These are phyloP conservation scores for Bufo gargarizans DNA, from an alignment of 2,113 vertebrate species.

Conservation along the genomic window DNA sequence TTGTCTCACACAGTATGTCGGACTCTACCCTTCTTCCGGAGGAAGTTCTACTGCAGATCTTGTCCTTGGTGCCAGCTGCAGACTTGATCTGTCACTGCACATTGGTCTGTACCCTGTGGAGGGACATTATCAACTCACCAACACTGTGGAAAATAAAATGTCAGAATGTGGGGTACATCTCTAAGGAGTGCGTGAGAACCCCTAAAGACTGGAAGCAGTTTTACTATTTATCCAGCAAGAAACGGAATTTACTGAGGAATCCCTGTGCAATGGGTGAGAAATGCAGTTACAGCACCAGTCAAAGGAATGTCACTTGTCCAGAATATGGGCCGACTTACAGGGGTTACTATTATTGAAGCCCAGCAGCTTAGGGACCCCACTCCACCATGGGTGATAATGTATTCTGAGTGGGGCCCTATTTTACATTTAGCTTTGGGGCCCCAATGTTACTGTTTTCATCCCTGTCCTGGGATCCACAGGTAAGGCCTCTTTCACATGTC, in stretches of 20 bases:
- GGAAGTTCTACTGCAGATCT: slow-evolving; percentile 72
- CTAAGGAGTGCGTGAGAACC: slow-evolving; percentile 45
- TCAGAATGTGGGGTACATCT: slow-evolving; percentile 66
- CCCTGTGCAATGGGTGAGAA: slow-evolving; percentile 72
- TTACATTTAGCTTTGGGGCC: too few relatives aligned
- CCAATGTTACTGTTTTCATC: too few relatives aligned
- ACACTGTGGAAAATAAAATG: slow-evolving; percentile 78
- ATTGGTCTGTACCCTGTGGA: slow-evolving; percentile 72
- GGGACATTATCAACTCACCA: slow-evolving; percentile 69
- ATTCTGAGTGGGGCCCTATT: too few relatives aligned
- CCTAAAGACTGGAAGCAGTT: slow-evolving; percentile 72
- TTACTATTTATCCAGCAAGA: slow-evolving; percentile 69
- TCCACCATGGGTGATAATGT: too few relatives aligned
- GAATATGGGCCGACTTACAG: too few relatives aligned
- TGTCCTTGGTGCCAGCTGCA: slow-evolving; percentile 68
- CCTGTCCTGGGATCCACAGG: too few relatives aligned
- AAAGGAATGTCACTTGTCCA: too few relatives aligned
- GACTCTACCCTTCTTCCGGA: slow-evolving; percentile 68
- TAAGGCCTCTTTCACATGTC: too few relatives aligned
- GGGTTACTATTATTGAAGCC: too few relatives aligned
- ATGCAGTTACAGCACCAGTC: background rate
- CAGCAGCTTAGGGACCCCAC: too few relatives aligned
- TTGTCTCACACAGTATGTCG: background rate
- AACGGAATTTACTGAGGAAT: slow-evolving; percentile 74
- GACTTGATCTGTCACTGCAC: slow-evolving; percentile 70